Evolutionary conservation across 2,888 invertebrate genomes (phyloP).

Genomic region (Asteroscopus sphinx): DNA sequence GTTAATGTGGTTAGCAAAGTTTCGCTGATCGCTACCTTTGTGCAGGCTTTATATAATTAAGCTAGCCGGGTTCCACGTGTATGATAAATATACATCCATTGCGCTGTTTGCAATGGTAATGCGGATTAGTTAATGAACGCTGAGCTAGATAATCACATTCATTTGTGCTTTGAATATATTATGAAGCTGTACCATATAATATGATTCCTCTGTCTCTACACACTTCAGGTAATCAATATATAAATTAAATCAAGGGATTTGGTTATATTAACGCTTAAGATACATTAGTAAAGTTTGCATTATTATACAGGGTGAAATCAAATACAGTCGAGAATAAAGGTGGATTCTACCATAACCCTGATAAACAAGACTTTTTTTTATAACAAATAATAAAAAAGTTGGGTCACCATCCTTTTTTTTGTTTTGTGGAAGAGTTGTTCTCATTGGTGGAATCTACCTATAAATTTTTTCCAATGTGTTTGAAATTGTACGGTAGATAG

Average conservation of each 20-base stretch:
- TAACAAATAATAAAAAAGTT: too few species aligned
- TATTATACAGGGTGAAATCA: too few species aligned
- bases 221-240: constrained; percentile 31
- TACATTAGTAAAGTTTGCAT: constrained; percentile 24
- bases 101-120: constrained; percentile 59
- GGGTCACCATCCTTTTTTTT: too few species aligned
- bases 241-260: constrained; percentile 35
- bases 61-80: constrained; percentile 44
- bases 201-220: constrained; percentile 29
- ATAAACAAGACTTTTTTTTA: too few species aligned
- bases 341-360: too few species aligned
- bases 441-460: too few species aligned
- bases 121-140: constrained; percentile 60
- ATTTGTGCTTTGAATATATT: constrained; percentile 55
- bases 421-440: too few species aligned
- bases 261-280: constrained; percentile 29
- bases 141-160: constrained; percentile 56
- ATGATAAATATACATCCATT: constrained; percentile 41
- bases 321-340: too few species aligned
- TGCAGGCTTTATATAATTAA: constrained; percentile 51
- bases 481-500: too few species aligned
- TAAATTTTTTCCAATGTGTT: too few species aligned
- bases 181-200: constrained; percentile 34
- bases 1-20: constrained; percentile 53
- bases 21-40: constrained; percentile 43